phyloP scores from a whole-genome alignment of 1,140 invertebrate species.

The Venturia canescens region DNA sequence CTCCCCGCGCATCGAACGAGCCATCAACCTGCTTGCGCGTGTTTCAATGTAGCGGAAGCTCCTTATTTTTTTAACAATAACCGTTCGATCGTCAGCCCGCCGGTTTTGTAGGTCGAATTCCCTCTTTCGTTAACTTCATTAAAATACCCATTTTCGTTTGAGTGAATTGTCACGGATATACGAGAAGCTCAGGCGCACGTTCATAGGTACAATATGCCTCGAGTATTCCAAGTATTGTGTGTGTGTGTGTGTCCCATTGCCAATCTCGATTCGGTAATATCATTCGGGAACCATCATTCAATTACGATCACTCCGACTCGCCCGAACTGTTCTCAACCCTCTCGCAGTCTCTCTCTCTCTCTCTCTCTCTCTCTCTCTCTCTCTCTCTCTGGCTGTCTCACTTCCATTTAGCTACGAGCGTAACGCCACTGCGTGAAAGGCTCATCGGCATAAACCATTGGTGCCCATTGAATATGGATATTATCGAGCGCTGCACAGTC shows the following conservation, averaged over 20 bases:
- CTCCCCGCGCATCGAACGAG: too few relatives aligned
- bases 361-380: background rate
- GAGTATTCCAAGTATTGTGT: conserved; percentile 24
- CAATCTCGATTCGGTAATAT: conserved; percentile 69
- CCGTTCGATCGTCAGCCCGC: too few relatives aligned
- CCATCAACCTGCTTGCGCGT: too few relatives aligned
- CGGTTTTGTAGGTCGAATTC: too few relatives aligned
- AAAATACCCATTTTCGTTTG: background rate
- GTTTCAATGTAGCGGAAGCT: too few relatives aligned
- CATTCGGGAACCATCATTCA: conserved; percentile 69
- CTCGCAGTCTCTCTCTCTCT: background rate
- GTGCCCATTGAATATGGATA: conserved; percentile 64
- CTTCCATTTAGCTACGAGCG: background rate
- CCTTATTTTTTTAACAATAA: too few relatives aligned
- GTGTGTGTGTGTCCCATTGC: conserved; percentile 43
- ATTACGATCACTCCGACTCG: conserved; percentile 60
- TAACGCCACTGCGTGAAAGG: conserved; percentile 35
- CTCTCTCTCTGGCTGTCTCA: too few relatives aligned
- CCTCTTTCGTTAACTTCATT: background rate
- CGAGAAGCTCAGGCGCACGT: conserved; percentile 12
- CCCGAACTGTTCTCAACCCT: conserved; percentile 47
- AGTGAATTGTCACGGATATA: conserved; percentile 19
- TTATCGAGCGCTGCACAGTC: conserved; percentile 59
- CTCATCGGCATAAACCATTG: conserved; percentile 59
- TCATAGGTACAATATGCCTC: background rate